Percentiles rank a stretch among this genome's conserved stretches.
Evolutionary conservation across 2,888 invertebrate genomes (phyloP).

Genomic region (Idaea aversata): DNA sequence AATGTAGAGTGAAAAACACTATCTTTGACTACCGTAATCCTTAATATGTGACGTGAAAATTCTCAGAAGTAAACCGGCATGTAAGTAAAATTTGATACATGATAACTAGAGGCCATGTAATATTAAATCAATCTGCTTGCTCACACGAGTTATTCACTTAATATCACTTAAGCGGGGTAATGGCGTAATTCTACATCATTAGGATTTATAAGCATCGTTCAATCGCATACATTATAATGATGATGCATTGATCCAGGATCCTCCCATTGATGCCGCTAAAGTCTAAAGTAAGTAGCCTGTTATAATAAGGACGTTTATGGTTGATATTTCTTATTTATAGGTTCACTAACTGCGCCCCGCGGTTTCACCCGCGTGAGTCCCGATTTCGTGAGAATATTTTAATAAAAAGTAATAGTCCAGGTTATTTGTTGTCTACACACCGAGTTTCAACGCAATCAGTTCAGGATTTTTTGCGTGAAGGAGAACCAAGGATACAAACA

Average conservation of each 20-base stretch:
- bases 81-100: constrained; percentile 67
- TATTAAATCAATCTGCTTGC: constrained; percentile 62
- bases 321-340: neutral
- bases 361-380: no score
- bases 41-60: constrained; percentile 30
- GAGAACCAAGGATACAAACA: no score
- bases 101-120: constrained; percentile 71
- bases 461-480: no score
- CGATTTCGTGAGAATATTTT: no score
- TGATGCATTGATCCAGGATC: constrained; percentile 32
- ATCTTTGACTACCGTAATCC: constrained; percentile 37
- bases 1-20: neutral
- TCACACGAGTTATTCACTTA: constrained; percentile 60
- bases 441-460: no score
- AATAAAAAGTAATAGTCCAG: no score
- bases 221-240: constrained; percentile 32
- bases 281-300: constrained; percentile 15
- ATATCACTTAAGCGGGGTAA: constrained; percentile 65
- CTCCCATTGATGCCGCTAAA: constrained; percentile 16
- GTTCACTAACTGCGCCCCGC: neutral
- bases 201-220: constrained; percentile 56
- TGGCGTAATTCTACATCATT: constrained; percentile 59
- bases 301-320: neutral
- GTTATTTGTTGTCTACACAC: no score
- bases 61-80: neutral